These are phyloP conservation scores for Cepaea nemoralis DNA, from an alignment of 1,140 invertebrate species.

Conservation along the genomic window DNA sequence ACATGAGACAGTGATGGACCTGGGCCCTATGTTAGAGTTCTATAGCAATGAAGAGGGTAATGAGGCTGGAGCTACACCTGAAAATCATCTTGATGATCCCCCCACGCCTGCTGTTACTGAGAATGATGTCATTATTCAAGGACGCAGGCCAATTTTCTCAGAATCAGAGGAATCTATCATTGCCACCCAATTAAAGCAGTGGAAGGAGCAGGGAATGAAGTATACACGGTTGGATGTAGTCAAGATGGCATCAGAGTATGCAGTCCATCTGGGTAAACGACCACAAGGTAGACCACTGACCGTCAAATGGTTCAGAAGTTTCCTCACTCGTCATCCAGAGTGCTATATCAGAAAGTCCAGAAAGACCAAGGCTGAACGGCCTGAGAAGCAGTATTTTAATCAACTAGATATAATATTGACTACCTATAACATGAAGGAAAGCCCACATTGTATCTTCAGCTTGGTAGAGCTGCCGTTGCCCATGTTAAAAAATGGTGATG, in stretches of 20 bases:
- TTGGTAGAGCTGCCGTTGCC: slow-evolving; percentile 32
- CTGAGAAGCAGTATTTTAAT: slow-evolving; percentile 40
- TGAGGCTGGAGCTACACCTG: background rate
- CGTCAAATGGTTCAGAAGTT: slow-evolving; percentile 40
- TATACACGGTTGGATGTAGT: slow-evolving; percentile 40
- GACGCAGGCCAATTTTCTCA: slow-evolving; percentile 36
- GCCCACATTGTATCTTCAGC: slow-evolving; percentile 39
- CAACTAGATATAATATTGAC: slow-evolving; percentile 36
- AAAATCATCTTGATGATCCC: slow-evolving; percentile 11
- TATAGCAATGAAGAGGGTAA: slow-evolving; percentile 28
- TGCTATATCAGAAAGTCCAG: slow-evolving; percentile 41
- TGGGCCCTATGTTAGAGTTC: slow-evolving; percentile 32
- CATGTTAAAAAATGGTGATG: slow-evolving; percentile 31
- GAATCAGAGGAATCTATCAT: slow-evolving; percentile 35
- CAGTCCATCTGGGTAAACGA: slow-evolving; percentile 36
- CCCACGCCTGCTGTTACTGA: slow-evolving; percentile 25
- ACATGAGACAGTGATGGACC: slow-evolving; percentile 29
- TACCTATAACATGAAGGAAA: slow-evolving; percentile 33
- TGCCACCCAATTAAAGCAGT: slow-evolving; percentile 36
- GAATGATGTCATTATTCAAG: slow-evolving; percentile 40
- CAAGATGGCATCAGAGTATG: slow-evolving; percentile 43
- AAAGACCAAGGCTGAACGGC: slow-evolving; percentile 28
- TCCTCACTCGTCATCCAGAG: slow-evolving; percentile 38
- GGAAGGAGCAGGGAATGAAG: slow-evolving; percentile 41
- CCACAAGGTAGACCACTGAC: slow-evolving; percentile 38